These are phyloP conservation scores for Toxostoma redivivum DNA, from an alignment of 2,113 vertebrate species.

Conservation along the genomic window DNA sequence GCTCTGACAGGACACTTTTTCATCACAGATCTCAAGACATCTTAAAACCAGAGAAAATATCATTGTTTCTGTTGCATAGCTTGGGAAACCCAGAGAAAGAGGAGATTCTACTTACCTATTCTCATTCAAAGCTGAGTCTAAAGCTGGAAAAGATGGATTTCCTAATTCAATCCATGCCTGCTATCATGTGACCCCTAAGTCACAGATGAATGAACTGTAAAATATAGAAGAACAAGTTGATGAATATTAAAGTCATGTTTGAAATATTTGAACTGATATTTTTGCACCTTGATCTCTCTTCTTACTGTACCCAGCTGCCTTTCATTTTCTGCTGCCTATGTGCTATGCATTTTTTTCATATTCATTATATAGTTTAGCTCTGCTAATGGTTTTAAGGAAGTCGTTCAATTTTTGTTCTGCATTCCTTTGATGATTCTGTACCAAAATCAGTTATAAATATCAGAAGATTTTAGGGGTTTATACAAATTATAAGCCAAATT, in stretches of 20 bases:
- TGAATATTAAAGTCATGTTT: conserved; percentile 34
- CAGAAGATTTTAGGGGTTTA: background rate
- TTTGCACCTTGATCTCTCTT: conserved; percentile 25
- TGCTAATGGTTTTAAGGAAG: background rate
- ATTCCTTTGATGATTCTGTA: conserved; percentile 6
- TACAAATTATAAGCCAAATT: background rate
- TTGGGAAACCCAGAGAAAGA: background rate
- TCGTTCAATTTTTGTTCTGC: background rate
- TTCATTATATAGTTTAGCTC: background rate
- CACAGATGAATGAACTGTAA: conserved; percentile 31
- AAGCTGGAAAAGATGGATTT: background rate
- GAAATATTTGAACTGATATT: background rate
- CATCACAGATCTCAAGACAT: background rate
- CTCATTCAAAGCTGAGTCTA: background rate
- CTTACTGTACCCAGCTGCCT: background rate
- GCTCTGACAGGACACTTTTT: background rate
- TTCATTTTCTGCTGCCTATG: background rate
- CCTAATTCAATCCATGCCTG: background rate
- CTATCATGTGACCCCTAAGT: background rate
- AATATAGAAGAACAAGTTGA: background rate
- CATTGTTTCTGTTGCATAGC: background rate
- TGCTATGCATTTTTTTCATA: background rate
- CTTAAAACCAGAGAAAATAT: background rate
- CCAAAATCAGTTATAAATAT: conserved; percentile 8
- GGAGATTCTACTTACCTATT: background rate